These are phyloP conservation scores for Calidris pygmaea DNA, from an alignment of 2,113 vertebrate genomes.

Conservation along the genomic window DNA sequence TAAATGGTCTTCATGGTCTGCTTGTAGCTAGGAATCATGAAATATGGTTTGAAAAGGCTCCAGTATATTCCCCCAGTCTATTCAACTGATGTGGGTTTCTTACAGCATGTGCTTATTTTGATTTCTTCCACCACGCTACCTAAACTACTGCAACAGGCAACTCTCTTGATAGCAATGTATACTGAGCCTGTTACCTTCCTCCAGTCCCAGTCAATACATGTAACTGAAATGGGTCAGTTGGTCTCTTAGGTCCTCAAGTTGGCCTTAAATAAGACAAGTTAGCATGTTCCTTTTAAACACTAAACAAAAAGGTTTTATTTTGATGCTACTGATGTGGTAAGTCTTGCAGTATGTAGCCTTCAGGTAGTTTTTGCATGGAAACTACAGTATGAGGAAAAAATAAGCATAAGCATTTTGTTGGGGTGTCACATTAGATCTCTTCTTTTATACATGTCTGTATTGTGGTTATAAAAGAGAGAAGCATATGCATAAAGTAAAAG, in stretches of 20 bases:
- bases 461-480: not conserved
- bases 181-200: not conserved
- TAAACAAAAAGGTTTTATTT: not conserved
- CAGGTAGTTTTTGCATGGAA: not conserved
- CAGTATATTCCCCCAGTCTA: not conserved
- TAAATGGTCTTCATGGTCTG: conserved; percentile 1
- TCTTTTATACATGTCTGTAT: not conserved
- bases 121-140: not conserved
- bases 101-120: not conserved
- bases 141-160: not conserved
- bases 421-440: not conserved
- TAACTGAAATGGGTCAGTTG: not conserved
- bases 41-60: not conserved
- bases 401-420: not conserved
- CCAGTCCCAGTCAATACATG: fast-evolving
- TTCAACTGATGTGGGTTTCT: not conserved
- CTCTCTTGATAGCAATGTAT: not conserved
- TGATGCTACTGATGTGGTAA: not conserved
- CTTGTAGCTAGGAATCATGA: not conserved
- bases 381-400: not conserved
- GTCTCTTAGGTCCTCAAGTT: not conserved
- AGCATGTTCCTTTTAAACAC: not conserved
- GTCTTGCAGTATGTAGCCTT: not conserved
- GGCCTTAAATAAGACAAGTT: not conserved
- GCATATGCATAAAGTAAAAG: not conserved